Conservation (phyloP, 2,797 vertebrate genomes). For the Gobionotothen gibberifrons region DNA sequence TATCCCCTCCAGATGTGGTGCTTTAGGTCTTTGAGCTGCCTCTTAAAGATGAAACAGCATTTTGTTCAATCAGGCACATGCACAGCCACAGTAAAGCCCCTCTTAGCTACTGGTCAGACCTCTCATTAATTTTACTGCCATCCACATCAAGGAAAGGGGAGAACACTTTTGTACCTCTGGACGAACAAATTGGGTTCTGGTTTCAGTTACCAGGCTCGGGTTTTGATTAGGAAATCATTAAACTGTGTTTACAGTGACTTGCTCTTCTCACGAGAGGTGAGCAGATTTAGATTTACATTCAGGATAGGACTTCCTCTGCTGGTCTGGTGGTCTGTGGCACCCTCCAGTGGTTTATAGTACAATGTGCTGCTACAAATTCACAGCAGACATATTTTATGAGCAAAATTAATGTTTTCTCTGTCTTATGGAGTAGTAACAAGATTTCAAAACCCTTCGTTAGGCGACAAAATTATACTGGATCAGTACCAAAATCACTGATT, state of each 20-base stretch:
- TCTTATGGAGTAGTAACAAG: neutral
- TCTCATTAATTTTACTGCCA: slow-evolving; percentile 53
- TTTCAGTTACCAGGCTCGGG: slow-evolving; percentile 37
- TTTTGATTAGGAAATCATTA: slow-evolving; percentile 49
- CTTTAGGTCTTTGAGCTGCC: neutral
- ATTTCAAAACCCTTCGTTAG: neutral
- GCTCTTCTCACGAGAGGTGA: slow-evolving; percentile 36
- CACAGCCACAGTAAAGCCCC: slow-evolving; percentile 4
- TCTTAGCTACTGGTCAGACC: slow-evolving; percentile 47
- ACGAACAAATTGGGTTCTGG: slow-evolving; percentile 35
- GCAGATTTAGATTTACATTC: neutral
- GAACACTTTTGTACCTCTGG: slow-evolving; percentile 21
- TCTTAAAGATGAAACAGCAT: slow-evolving; percentile 26
- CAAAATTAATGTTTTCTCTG: neutral
- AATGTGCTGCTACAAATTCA: slow-evolving; percentile 3
- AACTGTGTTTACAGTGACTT: slow-evolving; percentile 18
- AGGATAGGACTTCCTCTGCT: neutral
- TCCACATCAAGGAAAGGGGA: slow-evolving; percentile 56
- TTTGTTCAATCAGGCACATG: slow-evolving; percentile 19
- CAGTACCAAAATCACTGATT: neutral
- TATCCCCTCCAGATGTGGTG: slow-evolving; percentile 40
- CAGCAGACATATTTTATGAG: neutral
- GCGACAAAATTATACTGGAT: neutral
- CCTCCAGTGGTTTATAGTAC: slow-evolving; percentile 55
- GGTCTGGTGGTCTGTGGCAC: slow-evolving; percentile 55